A percentile compares a stretch with the other conserved stretches of the same genome.
phyloP scores from a whole-genome alignment of 2,113 vertebrate species.

The Triplophysa dalaica region DNA sequence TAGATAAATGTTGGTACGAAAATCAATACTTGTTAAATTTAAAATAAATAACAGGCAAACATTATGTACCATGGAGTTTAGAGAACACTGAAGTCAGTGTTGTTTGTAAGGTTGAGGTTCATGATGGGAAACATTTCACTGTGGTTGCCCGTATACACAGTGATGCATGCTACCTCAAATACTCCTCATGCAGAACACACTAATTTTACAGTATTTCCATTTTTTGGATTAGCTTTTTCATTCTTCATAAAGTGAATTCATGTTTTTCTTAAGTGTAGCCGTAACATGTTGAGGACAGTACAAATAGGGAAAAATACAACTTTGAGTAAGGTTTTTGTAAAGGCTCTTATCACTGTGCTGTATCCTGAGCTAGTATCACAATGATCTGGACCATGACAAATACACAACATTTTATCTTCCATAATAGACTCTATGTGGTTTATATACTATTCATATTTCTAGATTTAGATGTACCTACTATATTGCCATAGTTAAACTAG shows the following conservation, averaged over 20 bases:
- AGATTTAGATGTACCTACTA: no score
- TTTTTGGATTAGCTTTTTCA: no score
- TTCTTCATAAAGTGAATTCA: no score
- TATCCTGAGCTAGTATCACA: not conserved
- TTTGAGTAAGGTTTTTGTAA: not conserved
- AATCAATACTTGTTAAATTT: no score
- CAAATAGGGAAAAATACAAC: no score
- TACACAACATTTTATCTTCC: not conserved
- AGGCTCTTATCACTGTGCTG: not conserved
- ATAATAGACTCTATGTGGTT: not conserved
- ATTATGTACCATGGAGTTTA: no score
- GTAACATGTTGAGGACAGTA: not conserved
- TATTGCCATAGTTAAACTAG: no score
- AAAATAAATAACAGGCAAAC: no score
- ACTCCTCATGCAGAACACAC: not conserved
- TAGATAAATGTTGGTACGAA: no score
- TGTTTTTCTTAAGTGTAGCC: not conserved
- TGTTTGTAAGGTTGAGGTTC: not conserved
- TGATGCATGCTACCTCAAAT: not conserved
- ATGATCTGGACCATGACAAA: not conserved
- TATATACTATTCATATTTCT: no score
- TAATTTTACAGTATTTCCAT: not conserved
- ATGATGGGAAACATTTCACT: constrained; percentile 25
- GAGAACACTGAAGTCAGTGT: no score
- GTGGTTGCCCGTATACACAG: constrained; percentile 11